Conservation (phyloP, 2,888 invertebrate species). For the Abrostola tripartita region DNA sequence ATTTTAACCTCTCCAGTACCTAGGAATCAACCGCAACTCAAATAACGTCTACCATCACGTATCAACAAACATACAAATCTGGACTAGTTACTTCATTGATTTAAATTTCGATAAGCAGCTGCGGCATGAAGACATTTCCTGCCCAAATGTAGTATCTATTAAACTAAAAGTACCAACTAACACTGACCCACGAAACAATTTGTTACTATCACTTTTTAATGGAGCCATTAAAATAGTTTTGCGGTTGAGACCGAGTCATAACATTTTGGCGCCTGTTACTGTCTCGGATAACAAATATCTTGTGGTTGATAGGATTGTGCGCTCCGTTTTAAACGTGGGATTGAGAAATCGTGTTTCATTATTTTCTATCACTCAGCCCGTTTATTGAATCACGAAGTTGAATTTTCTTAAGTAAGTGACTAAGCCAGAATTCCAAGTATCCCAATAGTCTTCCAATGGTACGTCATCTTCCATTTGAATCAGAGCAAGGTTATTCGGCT, state of each 20-base stretch:
- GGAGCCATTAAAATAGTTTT: slow-evolving; percentile 83
- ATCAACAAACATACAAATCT: slow-evolving; percentile 45
- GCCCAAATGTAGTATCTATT: slow-evolving; percentile 61
- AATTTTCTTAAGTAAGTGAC: slow-evolving; percentile 64
- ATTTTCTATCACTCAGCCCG: slow-evolving; percentile 65
- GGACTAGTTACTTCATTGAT: slow-evolving; percentile 55
- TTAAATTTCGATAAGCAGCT: slow-evolving; percentile 61
- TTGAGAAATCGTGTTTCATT: slow-evolving; percentile 75
- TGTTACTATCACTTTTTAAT: slow-evolving; percentile 86
- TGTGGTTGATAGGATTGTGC: slow-evolving; percentile 74
- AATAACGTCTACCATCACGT: slow-evolving; percentile 29
- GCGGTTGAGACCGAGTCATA: slow-evolving; percentile 77
- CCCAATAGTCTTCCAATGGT: slow-evolving; percentile 32
- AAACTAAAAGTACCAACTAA: slow-evolving; percentile 57
- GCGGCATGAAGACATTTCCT: slow-evolving; percentile 72
- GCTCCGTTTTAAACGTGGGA: slow-evolving; percentile 61
- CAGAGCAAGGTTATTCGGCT: slow-evolving; percentile 58
- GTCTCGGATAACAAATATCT: slow-evolving; percentile 76
- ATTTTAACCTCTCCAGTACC: no score
- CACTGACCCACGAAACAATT: slow-evolving; percentile 75
- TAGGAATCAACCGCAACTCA: slow-evolving; percentile 34
- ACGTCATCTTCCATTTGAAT: slow-evolving; percentile 57
- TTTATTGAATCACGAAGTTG: slow-evolving; percentile 60
- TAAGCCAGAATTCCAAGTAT: slow-evolving; percentile 61
- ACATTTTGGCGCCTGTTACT: slow-evolving; percentile 78